Evolutionary conservation across 2,797 vertebrate species (phyloP), one percentile per base, ranked within the genome.

Genomic region (Propithecus deckenii): DNA sequence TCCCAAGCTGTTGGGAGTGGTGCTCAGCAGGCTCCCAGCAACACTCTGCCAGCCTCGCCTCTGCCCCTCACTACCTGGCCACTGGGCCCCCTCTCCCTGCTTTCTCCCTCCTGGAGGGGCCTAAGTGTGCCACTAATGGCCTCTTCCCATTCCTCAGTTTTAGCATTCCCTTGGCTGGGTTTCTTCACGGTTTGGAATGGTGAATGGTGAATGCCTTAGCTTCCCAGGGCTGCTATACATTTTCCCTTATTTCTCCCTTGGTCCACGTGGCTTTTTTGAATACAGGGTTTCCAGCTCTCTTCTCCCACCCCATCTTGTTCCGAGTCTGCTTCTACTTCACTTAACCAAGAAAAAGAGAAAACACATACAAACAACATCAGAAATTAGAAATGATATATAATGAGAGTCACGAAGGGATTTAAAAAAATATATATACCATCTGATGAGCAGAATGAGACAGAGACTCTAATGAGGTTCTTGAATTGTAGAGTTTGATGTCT

Each of bases 391-490:
- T 5, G 25, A 30, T 28, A 9, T 1, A 13, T 14, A 35, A 32
- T 2, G 25, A 52, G 30, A 46, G 52, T 81, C 43, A 81, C 14
- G 5, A 20, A 85, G 20, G 75, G 57, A 30, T 32, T 52, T 86
- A 14, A 13, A 55, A 30, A 46, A n/a, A 89, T 41, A 52, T 17
- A 43, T 28, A 2, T 0, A 8, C 23, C 28, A 55, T 38, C 61
- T 0, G 10, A 23, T 15, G 0, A 0, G 28, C 41, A 6, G 35
- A 41, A 75, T 0, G 5, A 85, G 52, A 35, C 59, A 13, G 65
- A 17, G 25, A 10, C 5, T 0, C 14, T 17, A 1, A 13, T 2
- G 65, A 85, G 71, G 55, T 12, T 28, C 61, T 52, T 3, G 28
- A 30, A 32, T 22, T 18, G 83, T n/a, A 18, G 52, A 59, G 57